Base-by-base conservation (phyloP, 2,113 vertebrate genomes). In the Paralichthys olivaceus region DNA sequence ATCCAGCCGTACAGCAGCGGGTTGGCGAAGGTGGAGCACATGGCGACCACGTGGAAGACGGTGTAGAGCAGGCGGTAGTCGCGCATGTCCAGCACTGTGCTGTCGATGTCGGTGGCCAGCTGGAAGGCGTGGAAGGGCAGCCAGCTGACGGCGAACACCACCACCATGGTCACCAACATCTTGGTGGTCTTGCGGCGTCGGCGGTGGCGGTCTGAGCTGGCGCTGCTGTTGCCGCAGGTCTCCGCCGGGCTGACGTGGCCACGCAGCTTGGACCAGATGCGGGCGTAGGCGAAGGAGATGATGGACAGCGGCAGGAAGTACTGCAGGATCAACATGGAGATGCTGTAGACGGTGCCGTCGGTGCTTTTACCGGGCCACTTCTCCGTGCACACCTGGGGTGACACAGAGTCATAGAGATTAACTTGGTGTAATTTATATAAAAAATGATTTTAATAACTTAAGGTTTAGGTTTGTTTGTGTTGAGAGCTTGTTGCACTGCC, bases 1-100 rank as follows among this genome's bases (percentile, higher is more conserved):
- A 99, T 99, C 98, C 98, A 99, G 56, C 98, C 97, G 3, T 99
- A 99, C 23, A 99, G 95, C 22, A 99, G 93, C 7, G 98, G 98
- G 85, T 99, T 99, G 82, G 95, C 96, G 69, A 98, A 99, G 0
- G 98, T 98, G 11, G 97, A 98, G 87, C 97, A 98, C 97, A 99
- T 99, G 81, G 97, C 97, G 1, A 96, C 93, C 62, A 99, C 95
- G 2, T 99, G 97, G 89, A 99, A 96, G 75, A 97, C 78, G 0
- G 97, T 99, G 92, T 98, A 99, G 83, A 99, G 96, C 65, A 99
- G 93, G 80, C 95, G 96, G 87, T 96, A 99, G 81, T 97, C 96
- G 51, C 94, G 96, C 93, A 98, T 93, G 93, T 97, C 94, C 64
- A 97, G 89, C 57, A 98, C 94, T 1, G 94, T 90, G 91, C 89